Evolutionary conservation across 2,797 vertebrate species (phyloP).

Genomic region (Pristis pectinata): DNA sequence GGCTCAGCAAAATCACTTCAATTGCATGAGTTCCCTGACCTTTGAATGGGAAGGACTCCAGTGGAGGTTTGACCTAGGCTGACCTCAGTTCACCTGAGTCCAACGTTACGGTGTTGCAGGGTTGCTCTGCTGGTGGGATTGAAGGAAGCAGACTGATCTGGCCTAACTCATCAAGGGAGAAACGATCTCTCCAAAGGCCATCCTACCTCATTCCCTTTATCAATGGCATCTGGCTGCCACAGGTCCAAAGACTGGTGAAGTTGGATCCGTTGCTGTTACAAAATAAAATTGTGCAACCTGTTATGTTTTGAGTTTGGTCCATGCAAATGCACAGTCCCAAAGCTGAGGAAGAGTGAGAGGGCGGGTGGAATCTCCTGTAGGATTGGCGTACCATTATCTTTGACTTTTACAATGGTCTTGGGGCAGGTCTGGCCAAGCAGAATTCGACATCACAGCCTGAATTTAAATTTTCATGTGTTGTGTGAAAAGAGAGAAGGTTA

Average conservation of each 20-base stretch:
- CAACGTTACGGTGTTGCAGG: neutral
- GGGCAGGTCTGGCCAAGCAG: neutral
- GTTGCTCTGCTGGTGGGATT: no score
- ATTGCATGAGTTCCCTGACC: neutral
- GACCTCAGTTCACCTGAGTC: neutral
- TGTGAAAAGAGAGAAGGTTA: no score
- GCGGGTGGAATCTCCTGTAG: neutral
- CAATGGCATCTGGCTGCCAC: no score
- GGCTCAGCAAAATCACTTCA: neutral
- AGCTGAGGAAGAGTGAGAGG: neutral
- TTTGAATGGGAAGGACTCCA: neutral
- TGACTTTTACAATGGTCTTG: neutral
- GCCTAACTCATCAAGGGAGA: neutral
- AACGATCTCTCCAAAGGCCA: neutral
- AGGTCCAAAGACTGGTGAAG: no score
- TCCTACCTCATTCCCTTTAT: neutral
- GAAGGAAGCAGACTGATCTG: neutral
- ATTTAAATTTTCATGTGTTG: no score
- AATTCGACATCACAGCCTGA: neutral
- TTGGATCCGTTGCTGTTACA: neutral
- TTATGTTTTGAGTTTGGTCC: neutral
- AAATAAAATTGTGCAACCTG: neutral
- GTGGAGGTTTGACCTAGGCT: neutral
- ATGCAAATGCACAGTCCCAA: neutral
- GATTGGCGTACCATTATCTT: neutral